phyloP scores from a whole-genome alignment of 2,888 invertebrate genomes.

The Adela reaumurella region DNA sequence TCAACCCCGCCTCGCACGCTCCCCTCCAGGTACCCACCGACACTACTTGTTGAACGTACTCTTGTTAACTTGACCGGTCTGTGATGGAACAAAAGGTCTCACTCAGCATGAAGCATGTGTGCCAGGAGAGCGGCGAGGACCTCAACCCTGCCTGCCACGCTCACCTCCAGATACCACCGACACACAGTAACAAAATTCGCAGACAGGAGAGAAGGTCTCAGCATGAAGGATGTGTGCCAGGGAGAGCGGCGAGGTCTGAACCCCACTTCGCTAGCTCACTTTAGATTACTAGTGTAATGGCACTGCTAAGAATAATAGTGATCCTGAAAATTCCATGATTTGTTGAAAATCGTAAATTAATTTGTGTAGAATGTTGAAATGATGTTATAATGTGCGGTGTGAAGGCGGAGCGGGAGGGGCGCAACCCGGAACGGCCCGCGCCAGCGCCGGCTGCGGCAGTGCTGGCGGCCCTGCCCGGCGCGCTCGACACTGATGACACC shows the following conservation, averaged over 20 bases:
- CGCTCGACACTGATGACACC: slow-evolving; percentile 74
- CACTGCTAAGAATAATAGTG: too few species aligned
- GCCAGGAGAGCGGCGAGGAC: slow-evolving; percentile 92
- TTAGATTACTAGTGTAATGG: too few species aligned
- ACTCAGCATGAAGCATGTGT: slow-evolving; percentile 96
- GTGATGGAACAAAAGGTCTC: slow-evolving; percentile 94
- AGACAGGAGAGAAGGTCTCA: slow-evolving; percentile 93
- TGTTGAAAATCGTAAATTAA: too few species aligned
- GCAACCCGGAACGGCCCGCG: slow-evolving; percentile 90
- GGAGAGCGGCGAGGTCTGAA: slow-evolving; percentile 89
- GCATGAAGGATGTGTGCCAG: slow-evolving; percentile 98
- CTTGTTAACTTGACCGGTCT: too few species aligned
- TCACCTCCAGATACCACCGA: slow-evolving; percentile 60
- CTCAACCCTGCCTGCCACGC: slow-evolving; percentile 81
- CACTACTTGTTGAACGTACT: too few species aligned
- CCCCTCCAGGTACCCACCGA: slow-evolving; percentile 62
- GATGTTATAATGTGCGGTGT: too few species aligned
- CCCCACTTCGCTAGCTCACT: too few species aligned
- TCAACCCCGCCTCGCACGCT: slow-evolving; percentile 80
- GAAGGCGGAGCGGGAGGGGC: slow-evolving; percentile 64
- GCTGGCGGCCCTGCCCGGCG: slow-evolving; percentile 49
- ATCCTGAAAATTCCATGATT: too few species aligned
- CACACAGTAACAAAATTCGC: too few species aligned
- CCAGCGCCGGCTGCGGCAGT: slow-evolving; percentile 54
- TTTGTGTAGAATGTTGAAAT: too few species aligned